Conservation (phyloP, 1,140 invertebrate species). For the Pachyrhynchus sulphureomaculatus region DNA sequence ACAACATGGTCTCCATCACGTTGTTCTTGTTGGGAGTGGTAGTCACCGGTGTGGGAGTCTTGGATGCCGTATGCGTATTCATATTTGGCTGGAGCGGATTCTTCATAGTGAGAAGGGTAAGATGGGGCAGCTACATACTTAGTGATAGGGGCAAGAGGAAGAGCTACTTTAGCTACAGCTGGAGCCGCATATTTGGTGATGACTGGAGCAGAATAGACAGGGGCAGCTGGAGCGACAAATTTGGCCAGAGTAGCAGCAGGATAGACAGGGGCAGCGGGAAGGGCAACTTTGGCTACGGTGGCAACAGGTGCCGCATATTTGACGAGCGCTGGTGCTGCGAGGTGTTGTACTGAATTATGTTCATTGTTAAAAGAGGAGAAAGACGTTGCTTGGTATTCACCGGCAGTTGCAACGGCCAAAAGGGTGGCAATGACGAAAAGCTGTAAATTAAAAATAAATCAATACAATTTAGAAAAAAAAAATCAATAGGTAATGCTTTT, state of each 20-base stretch:
- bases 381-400: conserved; percentile 28
- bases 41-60: conserved; percentile 56
- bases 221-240: conserved; percentile 35
- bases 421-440: conserved; percentile 52
- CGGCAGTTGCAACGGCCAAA: conserved; percentile 52
- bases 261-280: no score
- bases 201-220: conserved; percentile 28
- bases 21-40: conserved; percentile 38
- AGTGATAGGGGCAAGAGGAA: conserved; percentile 11
- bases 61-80: conserved; percentile 36
- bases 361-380: conserved; percentile 28
- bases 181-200: conserved; percentile 31
- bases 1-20: conserved; percentile 37
- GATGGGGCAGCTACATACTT: conserved; percentile 47
- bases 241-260: conserved; percentile 6
- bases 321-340: conserved; percentile 39
- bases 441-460: no score
- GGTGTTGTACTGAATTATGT: conserved; percentile 47
- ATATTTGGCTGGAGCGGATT: conserved; percentile 37
- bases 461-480: no score
- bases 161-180: background rate
- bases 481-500: no score
- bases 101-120: conserved; percentile 27
- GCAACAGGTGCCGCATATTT: no score
- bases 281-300: no score